Evolutionary conservation across 2,888 invertebrate genomes (phyloP).

Genomic region (Protophormia terraenovae): DNA sequence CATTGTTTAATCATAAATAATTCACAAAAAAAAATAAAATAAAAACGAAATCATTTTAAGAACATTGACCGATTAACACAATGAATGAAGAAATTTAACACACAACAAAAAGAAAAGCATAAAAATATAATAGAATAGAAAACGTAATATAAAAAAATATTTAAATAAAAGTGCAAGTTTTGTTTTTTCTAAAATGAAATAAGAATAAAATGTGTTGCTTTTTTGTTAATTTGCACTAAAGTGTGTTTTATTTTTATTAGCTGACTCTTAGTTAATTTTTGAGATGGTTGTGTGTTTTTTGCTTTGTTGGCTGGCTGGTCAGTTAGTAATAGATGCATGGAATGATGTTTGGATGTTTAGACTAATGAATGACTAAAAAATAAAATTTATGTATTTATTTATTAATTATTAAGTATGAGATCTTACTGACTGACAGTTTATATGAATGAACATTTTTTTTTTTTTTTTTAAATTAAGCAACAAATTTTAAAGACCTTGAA

Average conservation of each 20-base stretch:
- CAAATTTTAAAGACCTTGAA: constrained; percentile 55
- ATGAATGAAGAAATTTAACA: constrained; percentile 17
- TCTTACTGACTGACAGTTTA: background rate
- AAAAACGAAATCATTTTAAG: constrained; percentile 30
- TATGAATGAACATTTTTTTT: constrained; percentile 24
- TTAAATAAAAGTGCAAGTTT: constrained; percentile 55
- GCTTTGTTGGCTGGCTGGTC: background rate
- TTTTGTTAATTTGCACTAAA: background rate
- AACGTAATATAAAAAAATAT: background rate
- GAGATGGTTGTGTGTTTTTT: too few relatives aligned
- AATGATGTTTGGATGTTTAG: background rate
- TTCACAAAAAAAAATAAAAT: background rate
- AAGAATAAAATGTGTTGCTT: background rate
- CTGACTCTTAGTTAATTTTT: background rate
- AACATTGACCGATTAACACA: constrained; percentile 64
- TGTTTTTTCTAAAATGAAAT: background rate
- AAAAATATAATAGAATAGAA: constrained; percentile 8
- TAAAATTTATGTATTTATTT: background rate
- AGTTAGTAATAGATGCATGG: background rate
- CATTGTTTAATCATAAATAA: constrained; percentile 35
- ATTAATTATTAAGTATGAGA: background rate
- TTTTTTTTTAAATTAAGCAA: constrained; percentile 15
- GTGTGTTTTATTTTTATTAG: background rate
- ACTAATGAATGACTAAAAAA: background rate
- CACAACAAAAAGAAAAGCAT: background rate